These are phyloP conservation scores for Hapalemur alaotrensis DNA, from an alignment of 2,797 vertebrate species.

Conservation along the genomic window DNA sequence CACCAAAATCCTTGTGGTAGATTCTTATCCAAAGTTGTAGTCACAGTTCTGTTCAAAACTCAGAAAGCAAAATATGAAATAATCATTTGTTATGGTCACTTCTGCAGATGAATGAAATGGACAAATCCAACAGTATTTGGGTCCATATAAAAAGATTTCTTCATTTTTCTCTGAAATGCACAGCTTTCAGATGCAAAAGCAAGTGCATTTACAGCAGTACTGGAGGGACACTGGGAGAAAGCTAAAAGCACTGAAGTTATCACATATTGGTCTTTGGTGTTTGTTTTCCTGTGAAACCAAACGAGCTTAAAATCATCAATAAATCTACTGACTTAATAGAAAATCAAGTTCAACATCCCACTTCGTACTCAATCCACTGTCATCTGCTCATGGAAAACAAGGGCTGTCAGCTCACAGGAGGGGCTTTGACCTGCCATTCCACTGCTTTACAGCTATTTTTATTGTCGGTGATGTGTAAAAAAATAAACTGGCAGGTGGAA, in stretches of 20 bases:
- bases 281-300: constrained; percentile 36
- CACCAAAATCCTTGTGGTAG: not conserved
- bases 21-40: not conserved
- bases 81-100: not conserved
- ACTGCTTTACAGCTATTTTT: constrained; percentile 59
- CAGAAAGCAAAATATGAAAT: not conserved
- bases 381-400: not conserved
- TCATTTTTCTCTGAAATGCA: constrained; percentile 15
- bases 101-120: not conserved
- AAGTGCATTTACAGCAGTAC: not conserved
- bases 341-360: not conserved
- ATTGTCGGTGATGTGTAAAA: constrained; percentile 28
- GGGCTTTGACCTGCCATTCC: constrained; percentile 32
- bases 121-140: not conserved
- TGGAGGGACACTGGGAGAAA: not conserved
- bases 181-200: not conserved
- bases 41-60: not conserved
- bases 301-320: not conserved
- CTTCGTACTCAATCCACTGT: not conserved
- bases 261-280: not conserved
- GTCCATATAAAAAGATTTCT: not conserved
- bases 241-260: not conserved
- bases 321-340: not conserved
- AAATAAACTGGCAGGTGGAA: constrained; percentile 57
- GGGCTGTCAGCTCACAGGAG: not conserved